Base-by-base conservation (phyloP, 2,113 vertebrate genomes). In the Datnioides undecimradiatus region DNA sequence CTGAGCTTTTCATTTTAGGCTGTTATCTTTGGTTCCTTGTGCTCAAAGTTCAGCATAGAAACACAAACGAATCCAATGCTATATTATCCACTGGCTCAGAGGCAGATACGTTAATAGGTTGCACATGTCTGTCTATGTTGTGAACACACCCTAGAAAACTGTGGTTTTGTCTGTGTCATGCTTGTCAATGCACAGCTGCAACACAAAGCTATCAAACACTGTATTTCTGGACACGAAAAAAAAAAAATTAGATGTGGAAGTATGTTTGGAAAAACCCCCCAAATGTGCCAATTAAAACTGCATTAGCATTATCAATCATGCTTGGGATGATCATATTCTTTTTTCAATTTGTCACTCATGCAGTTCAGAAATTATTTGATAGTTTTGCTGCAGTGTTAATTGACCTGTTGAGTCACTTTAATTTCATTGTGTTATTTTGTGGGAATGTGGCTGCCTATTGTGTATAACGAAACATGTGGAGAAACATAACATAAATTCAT, bases 401-500 rank as follows among this genome's bases (percentile, higher is more conserved):
- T 83, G 84, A 92, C 88, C 80, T 82, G 79, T 90, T 84, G 82
- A 90, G 79, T 91, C 85, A 82, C 79, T 89, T 84, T 80, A 74
- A 82, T 84, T 75, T 89, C 64, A 84, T 72, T 90, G 68, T 90
- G 83, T 91, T 86, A 87, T 85, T 87, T 83, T 92, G 87, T 91
- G 90, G 86, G 90, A 88, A 80, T 92, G 83, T 89, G 86, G 90
- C 81, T 93, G 76, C 87, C 81, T 91, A 72, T 89, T 93, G 78
- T 93, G 90, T 92, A 67, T 89, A 88, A 95, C 95, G 94, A 96
- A 95, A 97, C 92, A 85, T 92, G 88, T 90, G 86, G 89, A 87
- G 83, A 91, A 96, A 96, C 95, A 86, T 96, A 58, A 74, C 79
- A 82, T 77, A 82, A 72, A 90, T 77, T 84, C 41, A 88, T 84